Percentiles rank a stretch among this genome's conserved stretches.
Evolutionary conservation across 1,140 invertebrate species (phyloP).

Genomic region (Pseudomyrmex gracilis): DNA sequence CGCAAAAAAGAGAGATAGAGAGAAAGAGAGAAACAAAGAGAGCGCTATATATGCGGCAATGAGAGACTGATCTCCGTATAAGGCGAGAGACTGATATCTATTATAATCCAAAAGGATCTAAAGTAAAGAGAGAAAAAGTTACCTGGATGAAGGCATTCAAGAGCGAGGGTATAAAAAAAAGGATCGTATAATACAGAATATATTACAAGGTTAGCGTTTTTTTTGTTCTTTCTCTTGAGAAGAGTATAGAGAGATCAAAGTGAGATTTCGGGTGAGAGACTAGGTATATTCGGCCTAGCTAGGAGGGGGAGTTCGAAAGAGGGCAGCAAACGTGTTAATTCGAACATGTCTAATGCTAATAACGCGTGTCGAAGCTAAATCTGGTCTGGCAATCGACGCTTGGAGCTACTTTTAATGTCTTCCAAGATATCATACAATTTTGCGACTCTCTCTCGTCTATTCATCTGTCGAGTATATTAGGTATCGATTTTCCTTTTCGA

Average conservation of each 20-base stretch:
- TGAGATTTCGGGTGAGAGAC: conserved; percentile 68
- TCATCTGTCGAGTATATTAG: conserved; percentile 10
- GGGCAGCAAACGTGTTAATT: conserved; percentile 79
- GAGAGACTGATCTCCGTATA: conserved; percentile 65
- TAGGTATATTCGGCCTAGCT: conserved; percentile 78
- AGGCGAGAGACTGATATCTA: conserved; percentile 69
- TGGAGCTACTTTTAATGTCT: neutral
- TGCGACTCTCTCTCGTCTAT: neutral
- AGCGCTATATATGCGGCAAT: conserved; percentile 58
- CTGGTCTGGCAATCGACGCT: conserved; percentile 49
- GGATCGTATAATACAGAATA: conserved; percentile 79
- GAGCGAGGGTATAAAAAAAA: conserved; percentile 78
- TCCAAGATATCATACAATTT: conserved; percentile 13
- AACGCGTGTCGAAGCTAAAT: conserved; percentile 71
- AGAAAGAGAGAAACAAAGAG: neutral
- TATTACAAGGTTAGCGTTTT: conserved; percentile 77
- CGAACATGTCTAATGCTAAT: conserved; percentile 79
- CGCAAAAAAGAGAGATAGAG: conserved; percentile 41
- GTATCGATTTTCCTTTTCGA: neutral
- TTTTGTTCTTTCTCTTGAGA: conserved; percentile 69
- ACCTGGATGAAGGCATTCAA: conserved; percentile 81
- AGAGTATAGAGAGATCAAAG: conserved; percentile 73
- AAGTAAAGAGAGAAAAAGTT: conserved; percentile 81
- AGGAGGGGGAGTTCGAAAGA: conserved; percentile 72
- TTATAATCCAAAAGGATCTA: conserved; percentile 73